Base-by-base conservation (phyloP, 2,797 vertebrate species). In the Nyctalus aviator region DNA sequence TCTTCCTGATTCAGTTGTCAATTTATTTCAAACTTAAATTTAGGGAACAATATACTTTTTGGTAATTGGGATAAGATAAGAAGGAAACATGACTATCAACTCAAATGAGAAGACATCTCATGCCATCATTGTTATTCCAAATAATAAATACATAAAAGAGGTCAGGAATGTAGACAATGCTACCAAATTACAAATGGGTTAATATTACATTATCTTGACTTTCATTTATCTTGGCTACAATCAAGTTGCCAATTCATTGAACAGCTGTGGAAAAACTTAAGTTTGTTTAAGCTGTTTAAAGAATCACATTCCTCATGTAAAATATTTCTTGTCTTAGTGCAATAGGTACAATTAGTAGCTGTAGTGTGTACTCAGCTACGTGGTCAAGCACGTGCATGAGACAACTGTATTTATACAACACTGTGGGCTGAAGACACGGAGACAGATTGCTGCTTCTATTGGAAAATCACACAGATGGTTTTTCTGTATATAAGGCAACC, bases 201-300 rank as follows among this genome's bases (percentile, higher is more conserved):
- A 94, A 88, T 94, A 94, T 85, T 59, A 20, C 0, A 90, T 75
- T 77, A 92, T 94, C 95, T 95, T 1, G 30, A 90, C 93, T 96
- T 95, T 59, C 93, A 32, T 95, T 97, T 95, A 96, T 97, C 98
- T 94, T 96, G 96, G 93, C 92, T 92, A 17, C 86, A 37, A 37
- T 77, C 94, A 97, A 97, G 97, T 7, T 94, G 95, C 93, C 84
- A 96, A 97, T 93, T 97, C 97, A 96, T 96, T 97, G 93, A 95
- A 27, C 91, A 97, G 96, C 95, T 95, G 14, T 75, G 41, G 37
- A 81, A 55, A 62, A 66, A 91, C 88, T 84, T 85, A 91, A 66
- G 11, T 94, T 83, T 91, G 46, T 84, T 97, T 96, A 97, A 96
- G 95, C 93, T 94, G 95, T 66, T 97, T 94, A 94, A 91, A 91